Evolutionary conservation across 2,113 vertebrate species (phyloP).

Genomic region (Catharus minimus): DNA sequence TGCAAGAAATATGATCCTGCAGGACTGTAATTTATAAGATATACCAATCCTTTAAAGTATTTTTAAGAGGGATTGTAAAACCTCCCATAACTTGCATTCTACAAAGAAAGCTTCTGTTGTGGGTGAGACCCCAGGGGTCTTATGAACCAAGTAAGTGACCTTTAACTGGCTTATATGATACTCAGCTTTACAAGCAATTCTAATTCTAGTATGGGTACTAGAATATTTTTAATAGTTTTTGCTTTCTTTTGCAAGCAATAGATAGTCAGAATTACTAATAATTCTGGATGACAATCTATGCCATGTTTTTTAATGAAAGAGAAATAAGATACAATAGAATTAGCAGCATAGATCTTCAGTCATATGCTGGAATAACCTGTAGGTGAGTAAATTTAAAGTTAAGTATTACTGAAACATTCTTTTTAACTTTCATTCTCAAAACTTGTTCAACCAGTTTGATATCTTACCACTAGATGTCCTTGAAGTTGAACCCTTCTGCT

Average conservation of each 20-base stretch:
- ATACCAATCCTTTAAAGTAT: background rate
- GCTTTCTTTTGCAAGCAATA: background rate
- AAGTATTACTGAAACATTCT: background rate
- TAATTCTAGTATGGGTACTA: background rate
- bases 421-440: background rate
- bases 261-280: background rate
- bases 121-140: background rate
- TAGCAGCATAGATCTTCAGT: background rate
- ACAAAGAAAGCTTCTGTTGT: background rate
- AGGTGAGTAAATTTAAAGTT: background rate
- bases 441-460: background rate
- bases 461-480: constrained; percentile 55
- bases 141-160: background rate
- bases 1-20: background rate
- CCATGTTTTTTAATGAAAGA: background rate
- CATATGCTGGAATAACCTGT: fast-evolving
- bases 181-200: background rate
- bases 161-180: background rate
- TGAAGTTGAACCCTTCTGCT: background rate
- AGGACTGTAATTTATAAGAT: background rate
- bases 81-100: background rate
- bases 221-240: background rate
- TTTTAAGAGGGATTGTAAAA: background rate
- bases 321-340: background rate
- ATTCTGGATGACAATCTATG: background rate